phyloP scores from a whole-genome alignment of 2,888 invertebrate species.

The Gryllus longicercus region DNA sequence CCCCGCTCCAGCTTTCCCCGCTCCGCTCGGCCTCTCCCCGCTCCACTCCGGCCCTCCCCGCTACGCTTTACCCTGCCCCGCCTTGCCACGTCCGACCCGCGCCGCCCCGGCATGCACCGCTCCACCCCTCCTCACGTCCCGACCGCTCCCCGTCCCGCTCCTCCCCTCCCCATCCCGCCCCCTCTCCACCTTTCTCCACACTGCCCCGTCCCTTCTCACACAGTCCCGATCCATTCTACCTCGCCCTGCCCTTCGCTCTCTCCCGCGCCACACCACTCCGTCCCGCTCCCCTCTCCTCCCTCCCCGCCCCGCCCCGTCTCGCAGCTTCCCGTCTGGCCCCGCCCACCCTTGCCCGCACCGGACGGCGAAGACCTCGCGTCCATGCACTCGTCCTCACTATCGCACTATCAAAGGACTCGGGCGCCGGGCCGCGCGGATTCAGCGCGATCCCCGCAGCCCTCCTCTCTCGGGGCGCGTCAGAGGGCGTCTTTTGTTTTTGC shows the following conservation, averaged over 20 bases:
- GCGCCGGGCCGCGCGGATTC: neutral
- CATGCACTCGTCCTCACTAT: constrained; percentile 20
- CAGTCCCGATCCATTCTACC: neutral
- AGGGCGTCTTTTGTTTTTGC: constrained; percentile 6
- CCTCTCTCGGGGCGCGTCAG: neutral
- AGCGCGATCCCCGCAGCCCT: neutral
- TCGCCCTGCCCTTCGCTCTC: constrained; percentile 2
- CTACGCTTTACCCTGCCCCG: too few relatives aligned
- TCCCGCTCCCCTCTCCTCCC: too few relatives aligned
- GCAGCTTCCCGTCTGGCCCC: neutral
- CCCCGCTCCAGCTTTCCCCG: too few relatives aligned
- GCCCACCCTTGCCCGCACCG: constrained; percentile 20
- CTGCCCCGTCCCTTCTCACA: neutral
- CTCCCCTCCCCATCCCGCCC: neutral
- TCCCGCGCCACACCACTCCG: constrained; percentile 19
- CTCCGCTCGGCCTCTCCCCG: too few relatives aligned
- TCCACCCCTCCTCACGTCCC: neutral
- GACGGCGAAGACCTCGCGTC: constrained; percentile 11
- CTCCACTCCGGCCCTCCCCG: too few relatives aligned
- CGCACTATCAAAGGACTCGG: neutral
- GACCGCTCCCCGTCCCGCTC: neutral
- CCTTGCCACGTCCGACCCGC: too few relatives aligned
- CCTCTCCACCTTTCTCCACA: neutral
- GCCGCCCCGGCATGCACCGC: neutral
- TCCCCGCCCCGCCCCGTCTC: too few relatives aligned